Base-by-base conservation (phyloP, 1,140 invertebrate species). In the Dendroctonus valens region DNA sequence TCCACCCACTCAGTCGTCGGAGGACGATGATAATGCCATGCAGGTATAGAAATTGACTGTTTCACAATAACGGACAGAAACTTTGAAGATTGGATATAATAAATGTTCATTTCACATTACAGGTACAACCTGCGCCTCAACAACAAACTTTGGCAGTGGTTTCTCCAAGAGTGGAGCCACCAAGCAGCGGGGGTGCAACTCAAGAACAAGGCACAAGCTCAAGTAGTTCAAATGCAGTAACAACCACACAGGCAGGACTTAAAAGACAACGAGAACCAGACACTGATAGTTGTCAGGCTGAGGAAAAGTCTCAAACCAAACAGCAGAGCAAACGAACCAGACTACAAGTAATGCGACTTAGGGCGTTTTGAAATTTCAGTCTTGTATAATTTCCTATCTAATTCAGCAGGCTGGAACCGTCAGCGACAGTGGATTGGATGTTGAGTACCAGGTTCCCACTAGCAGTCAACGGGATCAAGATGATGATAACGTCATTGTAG, bases 381-480 rank as follows among this genome's bases (percentile, higher is more conserved):
- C 7, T 12, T 52, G 15, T 52, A 52, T n/a, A 52, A 14, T 52
- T 8, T 52, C 15, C 5, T 5, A 37, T 52, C 4, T 55, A 9
- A 26, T 26, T 26, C 41, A 74, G 68, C 72, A 71, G 62, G 50
- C 70, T 41, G 70, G 69, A 44, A 79, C 26, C 26, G 26, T 82
- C 54, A 81, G 78, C 39, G 83, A 85, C 61, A 82, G 81, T 26
- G 80, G 80, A 38, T 80, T 86, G 51, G 87, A 89, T 72, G 86
- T 87, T 5, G 88, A 89, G 72, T 87, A 87, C 72, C 84, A 91
- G 80, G 89, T 92, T 48, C 90, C 91, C 3, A 92, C 91, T 0
- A 91, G 90, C 5, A 91, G 89, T 26, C 90, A 91, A 73, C 83
- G 89, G 39, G 90, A 92, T 75, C 89, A 91, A 71, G 90, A 92